Evolutionary conservation across 2,113 vertebrate species (phyloP).

Genomic region (Cyanistes caeruleus): DNA sequence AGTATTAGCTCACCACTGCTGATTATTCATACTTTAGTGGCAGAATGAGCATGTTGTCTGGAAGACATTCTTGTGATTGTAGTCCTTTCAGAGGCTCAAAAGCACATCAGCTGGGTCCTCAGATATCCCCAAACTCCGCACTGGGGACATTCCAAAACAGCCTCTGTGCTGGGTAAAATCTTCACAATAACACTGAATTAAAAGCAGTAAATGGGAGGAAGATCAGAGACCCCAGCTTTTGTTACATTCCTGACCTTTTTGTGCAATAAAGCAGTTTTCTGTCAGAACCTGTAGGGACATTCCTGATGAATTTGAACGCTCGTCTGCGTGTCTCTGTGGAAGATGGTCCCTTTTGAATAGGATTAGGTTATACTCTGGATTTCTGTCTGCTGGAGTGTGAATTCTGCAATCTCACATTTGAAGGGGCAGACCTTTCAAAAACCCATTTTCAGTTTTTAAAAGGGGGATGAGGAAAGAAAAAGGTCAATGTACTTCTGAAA

Average conservation of each 20-base stretch:
- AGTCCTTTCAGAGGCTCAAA: neutral
- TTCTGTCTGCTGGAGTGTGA: neutral
- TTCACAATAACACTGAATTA: conserved; percentile 57
- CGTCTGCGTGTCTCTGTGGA: neutral
- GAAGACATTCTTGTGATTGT: neutral
- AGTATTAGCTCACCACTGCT: neutral
- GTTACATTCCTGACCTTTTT: conserved; percentile 18
- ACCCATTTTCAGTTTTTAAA: neutral
- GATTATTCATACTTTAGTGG: neutral
- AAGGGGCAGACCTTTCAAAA: neutral
- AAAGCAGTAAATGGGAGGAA: conserved; percentile 45
- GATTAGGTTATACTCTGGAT: neutral
- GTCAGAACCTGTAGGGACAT: neutral
- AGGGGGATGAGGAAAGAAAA: neutral
- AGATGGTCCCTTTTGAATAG: neutral
- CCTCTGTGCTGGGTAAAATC: conserved; percentile 23
- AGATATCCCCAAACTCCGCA: neutral
- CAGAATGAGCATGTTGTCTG: neutral
- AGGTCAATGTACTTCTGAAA: neutral
- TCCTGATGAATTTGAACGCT: neutral
- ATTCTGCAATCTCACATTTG: neutral
- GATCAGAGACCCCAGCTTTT: conserved; percentile 35
- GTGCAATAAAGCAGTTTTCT: conserved; percentile 5
- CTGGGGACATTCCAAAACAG: neutral
- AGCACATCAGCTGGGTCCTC: neutral